Base-by-base conservation (phyloP, 2,888 invertebrate species). In the Cremastinae sp. region DNA sequence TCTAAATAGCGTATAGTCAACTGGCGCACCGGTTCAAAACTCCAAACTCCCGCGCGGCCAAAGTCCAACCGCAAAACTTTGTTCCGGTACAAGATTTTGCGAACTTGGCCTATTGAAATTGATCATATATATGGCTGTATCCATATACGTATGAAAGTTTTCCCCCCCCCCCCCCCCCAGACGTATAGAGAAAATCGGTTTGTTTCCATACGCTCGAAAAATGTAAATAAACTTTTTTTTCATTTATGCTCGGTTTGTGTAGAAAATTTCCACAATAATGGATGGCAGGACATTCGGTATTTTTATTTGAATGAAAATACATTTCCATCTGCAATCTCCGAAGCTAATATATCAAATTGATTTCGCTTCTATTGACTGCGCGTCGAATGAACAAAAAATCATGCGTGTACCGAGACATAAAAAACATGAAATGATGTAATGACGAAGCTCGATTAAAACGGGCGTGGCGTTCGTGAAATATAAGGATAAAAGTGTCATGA, bases 391-490 rank as follows among this genome's bases (percentile, higher is more conserved):
- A 64, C 39, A 51, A 64, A 20, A 20, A 8, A 64, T 51, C 41
- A n/a, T 22, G 22, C 10, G 28, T 43, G 47, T 35, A 64, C 22
- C 39, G 51, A 5, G 20, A 20, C 12, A 35, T 12, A 16, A 37
- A 37, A 0, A 43, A 53, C 43, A 53, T 47, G 45, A 28, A 53
- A 22, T n/a, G 12, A 7, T 5, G 20, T 14, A 2, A 22, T 12
- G 7, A 37, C 14, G 35, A 43, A 10, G 39, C 47, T 53, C 7
- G 69, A 76, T 74, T 79, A 69, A 73, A 78, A 62, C 71, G 75
- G 75, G 73, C 72, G 62, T 69, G 73, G 73, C 72, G 10, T 74
- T 62, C 70, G 53, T 55, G 7, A 61, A 75, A 56, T 71, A 39
- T 61, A 53, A 43, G 20, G 35, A 58, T 47, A 20, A 39, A 43